These are phyloP conservation scores for Anableps anableps DNA, from an alignment of 2,797 vertebrate species.

Conservation along the genomic window DNA sequence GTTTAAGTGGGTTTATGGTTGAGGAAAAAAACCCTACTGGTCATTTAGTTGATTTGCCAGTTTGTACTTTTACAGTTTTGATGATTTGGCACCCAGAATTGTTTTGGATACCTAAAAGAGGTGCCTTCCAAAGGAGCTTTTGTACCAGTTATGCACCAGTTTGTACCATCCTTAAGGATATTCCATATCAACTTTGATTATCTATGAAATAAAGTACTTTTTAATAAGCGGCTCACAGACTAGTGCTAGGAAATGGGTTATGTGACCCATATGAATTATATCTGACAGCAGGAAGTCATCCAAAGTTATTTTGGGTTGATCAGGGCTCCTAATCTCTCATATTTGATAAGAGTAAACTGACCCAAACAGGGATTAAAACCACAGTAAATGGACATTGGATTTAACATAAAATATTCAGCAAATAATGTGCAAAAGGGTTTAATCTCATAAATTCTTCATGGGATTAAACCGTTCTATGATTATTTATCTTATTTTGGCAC, in stretches of 20 bases:
- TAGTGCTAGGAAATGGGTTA: not conserved
- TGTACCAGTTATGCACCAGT: not conserved
- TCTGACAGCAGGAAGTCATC: not conserved
- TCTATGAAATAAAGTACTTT: not conserved
- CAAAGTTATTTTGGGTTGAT: constrained; percentile 1
- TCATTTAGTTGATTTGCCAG: not conserved
- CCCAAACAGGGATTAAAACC: not conserved
- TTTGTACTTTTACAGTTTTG: not conserved
- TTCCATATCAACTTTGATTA: not conserved
- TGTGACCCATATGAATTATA: not conserved
- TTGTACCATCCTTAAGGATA: not conserved
- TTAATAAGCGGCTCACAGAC: not conserved
- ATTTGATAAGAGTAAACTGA: not conserved
- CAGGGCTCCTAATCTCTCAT: constrained; percentile 5
- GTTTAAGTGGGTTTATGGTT: not conserved
- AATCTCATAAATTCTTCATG: not conserved
- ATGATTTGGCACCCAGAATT: not conserved
- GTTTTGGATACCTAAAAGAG: not conserved
- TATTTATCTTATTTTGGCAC: not conserved
- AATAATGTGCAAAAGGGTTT: not conserved
- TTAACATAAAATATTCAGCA: not conserved
- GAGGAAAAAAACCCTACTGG: not conserved
- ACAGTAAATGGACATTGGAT: not conserved
- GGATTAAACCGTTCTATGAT: not conserved
- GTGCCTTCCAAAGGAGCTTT: not conserved